These are phyloP conservation scores for Mythimna loreyi DNA, from an alignment of 2,888 invertebrate species.

Conservation along the genomic window DNA sequence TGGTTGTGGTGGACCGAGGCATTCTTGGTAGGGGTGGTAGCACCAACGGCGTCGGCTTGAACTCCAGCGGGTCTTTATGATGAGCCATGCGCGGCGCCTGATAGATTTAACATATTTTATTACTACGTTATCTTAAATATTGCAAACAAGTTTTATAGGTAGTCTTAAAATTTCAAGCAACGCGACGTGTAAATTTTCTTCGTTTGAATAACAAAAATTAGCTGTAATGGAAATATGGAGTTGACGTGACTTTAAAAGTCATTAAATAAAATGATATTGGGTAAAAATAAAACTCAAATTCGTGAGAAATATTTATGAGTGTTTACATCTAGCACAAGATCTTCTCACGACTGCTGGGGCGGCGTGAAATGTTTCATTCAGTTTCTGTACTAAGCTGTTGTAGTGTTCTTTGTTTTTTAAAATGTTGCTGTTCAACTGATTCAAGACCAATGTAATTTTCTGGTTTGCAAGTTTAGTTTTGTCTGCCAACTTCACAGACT, in stretches of 20 bases:
- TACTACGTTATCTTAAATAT: constrained; percentile 12
- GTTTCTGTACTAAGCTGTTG: constrained; percentile 67
- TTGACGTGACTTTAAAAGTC: not conserved
- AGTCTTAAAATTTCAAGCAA: too few relatives aligned
- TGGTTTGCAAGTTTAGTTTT: constrained; percentile 68
- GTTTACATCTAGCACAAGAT: constrained; percentile 67
- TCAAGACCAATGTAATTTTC: constrained; percentile 72
- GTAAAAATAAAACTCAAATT: constrained; percentile 38
- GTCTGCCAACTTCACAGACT: constrained; percentile 13
- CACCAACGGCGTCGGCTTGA: constrained; percentile 1
- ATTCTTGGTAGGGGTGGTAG: constrained; percentile 28
- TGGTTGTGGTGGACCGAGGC: not conserved
- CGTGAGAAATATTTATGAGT: constrained; percentile 43
- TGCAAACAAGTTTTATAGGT: not conserved
- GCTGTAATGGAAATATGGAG: not conserved
- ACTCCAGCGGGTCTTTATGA: constrained; percentile 23
- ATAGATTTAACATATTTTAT: constrained; percentile 36
- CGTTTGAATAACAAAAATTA: not conserved
- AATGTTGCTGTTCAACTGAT: constrained; percentile 70
- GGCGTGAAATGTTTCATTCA: constrained; percentile 73
- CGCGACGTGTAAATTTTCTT: too few relatives aligned
- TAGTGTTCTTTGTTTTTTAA: constrained; percentile 69
- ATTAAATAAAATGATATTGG: not conserved
- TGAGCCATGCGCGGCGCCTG: constrained; percentile 50
- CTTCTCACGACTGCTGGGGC: constrained; percentile 50